Evolutionary conservation across 2,888 invertebrate genomes (phyloP).

Genomic region (Lordiphosa andalusiaca): DNA sequence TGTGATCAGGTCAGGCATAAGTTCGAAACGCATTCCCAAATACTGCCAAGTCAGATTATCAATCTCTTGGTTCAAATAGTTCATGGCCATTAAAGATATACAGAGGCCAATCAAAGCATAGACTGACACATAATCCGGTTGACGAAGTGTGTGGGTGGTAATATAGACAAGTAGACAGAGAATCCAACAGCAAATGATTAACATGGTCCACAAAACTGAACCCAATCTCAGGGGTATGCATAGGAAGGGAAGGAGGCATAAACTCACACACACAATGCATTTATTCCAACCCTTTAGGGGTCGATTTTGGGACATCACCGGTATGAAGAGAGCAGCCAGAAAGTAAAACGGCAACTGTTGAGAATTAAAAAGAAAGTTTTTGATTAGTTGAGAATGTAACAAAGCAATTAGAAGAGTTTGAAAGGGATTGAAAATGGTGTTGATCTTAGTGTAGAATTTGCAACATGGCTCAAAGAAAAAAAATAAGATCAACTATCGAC

Average conservation of each 20-base stretch:
- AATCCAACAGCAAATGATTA: slow-evolving; percentile 22
- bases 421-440: no score
- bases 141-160: slow-evolving; percentile 20
- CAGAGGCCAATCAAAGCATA: slow-evolving; percentile 18
- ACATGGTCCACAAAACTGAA: not conserved
- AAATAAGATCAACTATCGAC: no score
- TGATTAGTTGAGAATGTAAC: no score
- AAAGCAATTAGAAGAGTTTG: no score
- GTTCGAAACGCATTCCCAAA: slow-evolving; percentile 19
- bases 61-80: slow-evolving; percentile 9
- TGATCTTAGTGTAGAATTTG: no score
- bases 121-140: slow-evolving; percentile 18
- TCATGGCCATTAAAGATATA: slow-evolving; percentile 15
- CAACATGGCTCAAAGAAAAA: no score
- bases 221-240: not conserved
- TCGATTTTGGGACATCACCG: slow-evolving; percentile 28
- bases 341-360: slow-evolving; percentile 38
- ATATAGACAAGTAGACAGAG: slow-evolving; percentile 11
- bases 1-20: slow-evolving; percentile 20
- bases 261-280: slow-evolving; percentile 13
- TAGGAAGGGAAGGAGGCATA: slow-evolving; percentile 27
- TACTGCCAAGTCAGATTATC: slow-evolving; percentile 48
- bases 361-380: no score
- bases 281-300: slow-evolving; percentile 46
- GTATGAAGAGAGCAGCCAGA: slow-evolving; percentile 36